phyloP scores from a whole-genome alignment of 2,888 invertebrate genomes.

The Drosophila multiciliata region DNA sequence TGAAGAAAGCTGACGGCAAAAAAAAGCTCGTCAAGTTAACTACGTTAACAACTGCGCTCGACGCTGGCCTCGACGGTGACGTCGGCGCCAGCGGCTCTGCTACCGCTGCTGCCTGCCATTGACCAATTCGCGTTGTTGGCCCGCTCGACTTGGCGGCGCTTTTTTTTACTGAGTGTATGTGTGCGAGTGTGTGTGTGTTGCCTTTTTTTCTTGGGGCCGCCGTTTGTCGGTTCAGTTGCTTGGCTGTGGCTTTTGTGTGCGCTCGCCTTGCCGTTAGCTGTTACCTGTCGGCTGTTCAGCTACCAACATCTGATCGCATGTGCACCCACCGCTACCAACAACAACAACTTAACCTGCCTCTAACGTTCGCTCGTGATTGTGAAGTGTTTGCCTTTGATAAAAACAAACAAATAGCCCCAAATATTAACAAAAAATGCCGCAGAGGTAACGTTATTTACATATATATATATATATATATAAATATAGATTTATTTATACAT shows the following conservation, averaged over 20 bases:
- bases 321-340: constrained; percentile 46
- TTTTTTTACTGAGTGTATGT: not conserved
- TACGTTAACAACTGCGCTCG: constrained; percentile 59
- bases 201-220: constrained; percentile 54
- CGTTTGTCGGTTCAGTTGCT: constrained; percentile 67
- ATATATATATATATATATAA: constrained; percentile 30
- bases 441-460: constrained; percentile 70
- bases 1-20: constrained; percentile 67
- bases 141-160: constrained; percentile 50
- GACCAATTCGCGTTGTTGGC: constrained; percentile 57
- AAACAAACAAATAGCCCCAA: constrained; percentile 22
- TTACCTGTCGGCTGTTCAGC: constrained; percentile 36
- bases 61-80: constrained; percentile 31
- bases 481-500: not conserved
- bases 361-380: constrained; percentile 60
- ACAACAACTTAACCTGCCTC: constrained; percentile 8
- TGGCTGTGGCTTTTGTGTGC: constrained; percentile 69
- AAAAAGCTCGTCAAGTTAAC: constrained; percentile 62
- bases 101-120: constrained; percentile 47
- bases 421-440: constrained; percentile 61
- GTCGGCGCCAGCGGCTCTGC: constrained; percentile 8
- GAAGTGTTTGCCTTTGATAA: constrained; percentile 70
- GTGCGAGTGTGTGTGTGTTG: not conserved
- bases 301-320: constrained; percentile 45
- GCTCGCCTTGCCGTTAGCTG: constrained; percentile 63